Conservation (phyloP, 2,888 invertebrate genomes). For the Cheilosia impressa region DNA sequence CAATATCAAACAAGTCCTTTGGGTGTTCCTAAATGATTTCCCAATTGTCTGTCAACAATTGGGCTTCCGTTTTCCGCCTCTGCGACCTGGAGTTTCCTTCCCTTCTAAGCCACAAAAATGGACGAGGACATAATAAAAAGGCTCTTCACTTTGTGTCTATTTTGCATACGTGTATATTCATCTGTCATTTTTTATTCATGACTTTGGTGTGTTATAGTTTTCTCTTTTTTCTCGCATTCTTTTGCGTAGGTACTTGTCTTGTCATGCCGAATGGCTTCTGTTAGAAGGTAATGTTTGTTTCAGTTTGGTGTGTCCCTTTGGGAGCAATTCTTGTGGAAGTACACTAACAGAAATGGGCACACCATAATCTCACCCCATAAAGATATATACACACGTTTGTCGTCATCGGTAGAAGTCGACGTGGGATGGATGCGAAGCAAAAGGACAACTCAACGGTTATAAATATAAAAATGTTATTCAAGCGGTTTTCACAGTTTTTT, state of each 20-base stretch:
- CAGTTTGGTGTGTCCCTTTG: constrained; percentile 50
- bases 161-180: constrained; percentile 45
- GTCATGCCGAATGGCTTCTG: constrained; percentile 13
- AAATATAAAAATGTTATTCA: constrained; percentile 56
- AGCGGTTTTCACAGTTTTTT: constrained; percentile 40
- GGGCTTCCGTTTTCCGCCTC: background rate
- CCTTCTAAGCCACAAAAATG: constrained; percentile 20
- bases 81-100: constrained; percentile 10
- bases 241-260: background rate
- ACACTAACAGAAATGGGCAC: constrained; percentile 46
- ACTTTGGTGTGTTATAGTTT: constrained; percentile 49
- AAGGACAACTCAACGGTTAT: constrained; percentile 52
- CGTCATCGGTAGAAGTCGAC: constrained; percentile 7
- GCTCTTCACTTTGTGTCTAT: constrained; percentile 50
- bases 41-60: constrained; percentile 48
- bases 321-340: constrained; percentile 43
- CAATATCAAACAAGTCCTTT: constrained; percentile 26
- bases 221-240: background rate
- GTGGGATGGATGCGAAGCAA: constrained; percentile 9
- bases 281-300: constrained; percentile 28
- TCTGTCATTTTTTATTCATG: constrained; percentile 61
- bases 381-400: constrained; percentile 4
- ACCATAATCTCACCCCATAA: constrained; percentile 44
- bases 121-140: constrained; percentile 51
- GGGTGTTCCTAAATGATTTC: constrained; percentile 47